phyloP scores from a whole-genome alignment of 1,140 invertebrate species.

The Berghia stephanieae region DNA sequence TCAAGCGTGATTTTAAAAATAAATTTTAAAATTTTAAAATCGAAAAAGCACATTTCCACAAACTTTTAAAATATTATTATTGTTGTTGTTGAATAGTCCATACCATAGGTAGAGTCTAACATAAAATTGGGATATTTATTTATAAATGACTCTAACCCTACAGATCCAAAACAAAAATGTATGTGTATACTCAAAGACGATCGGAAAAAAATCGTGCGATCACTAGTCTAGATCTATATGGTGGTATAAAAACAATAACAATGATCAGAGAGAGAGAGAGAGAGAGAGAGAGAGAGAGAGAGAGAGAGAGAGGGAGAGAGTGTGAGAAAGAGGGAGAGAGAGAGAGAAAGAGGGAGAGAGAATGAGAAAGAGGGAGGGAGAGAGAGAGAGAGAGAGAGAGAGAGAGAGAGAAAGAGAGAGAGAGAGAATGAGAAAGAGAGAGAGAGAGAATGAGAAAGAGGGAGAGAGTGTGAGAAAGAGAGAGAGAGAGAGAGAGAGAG shows the following conservation, averaged over 20 bases:
- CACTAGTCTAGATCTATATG: not conserved
- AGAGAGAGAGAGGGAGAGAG: too few species aligned
- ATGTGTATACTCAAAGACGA: not conserved
- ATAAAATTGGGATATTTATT: constrained; percentile 9
- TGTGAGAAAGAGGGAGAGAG: too few species aligned
- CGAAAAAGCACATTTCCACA: too few species aligned
- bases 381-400: not conserved
- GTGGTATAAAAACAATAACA: too few species aligned
- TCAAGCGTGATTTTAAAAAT: too few species aligned
- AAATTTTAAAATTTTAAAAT: too few species aligned
- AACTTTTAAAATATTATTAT: not conserved
- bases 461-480: too few species aligned
- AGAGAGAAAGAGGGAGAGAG: not conserved
- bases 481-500: constrained; percentile 5
- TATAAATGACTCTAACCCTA: too few species aligned
- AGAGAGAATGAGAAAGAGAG: not conserved
- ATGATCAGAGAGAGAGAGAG: too few species aligned
- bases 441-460: not conserved
- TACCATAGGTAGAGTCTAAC: not conserved
- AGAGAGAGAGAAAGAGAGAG: not conserved
- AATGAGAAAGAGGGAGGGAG: constrained; percentile 19
- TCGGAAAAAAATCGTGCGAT: not conserved
- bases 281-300: not conserved
- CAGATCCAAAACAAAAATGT: not conserved
- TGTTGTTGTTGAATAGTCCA: not conserved